Evolutionary conservation across 2,888 invertebrate species (phyloP), one percentile per base, ranked within the genome.

Genomic region (Dryobota labecula): DNA sequence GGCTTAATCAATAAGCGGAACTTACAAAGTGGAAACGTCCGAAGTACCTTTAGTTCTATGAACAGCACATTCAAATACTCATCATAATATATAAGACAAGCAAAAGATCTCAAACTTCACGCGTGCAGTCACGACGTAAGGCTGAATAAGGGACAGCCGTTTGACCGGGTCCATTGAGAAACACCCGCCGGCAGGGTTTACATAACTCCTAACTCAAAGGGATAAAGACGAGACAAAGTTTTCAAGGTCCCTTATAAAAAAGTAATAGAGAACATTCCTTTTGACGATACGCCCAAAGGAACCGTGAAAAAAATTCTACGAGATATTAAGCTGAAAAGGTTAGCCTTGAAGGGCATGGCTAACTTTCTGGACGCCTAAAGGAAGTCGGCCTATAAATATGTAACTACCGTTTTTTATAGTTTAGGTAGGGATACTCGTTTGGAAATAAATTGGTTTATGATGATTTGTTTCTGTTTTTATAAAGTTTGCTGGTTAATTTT

Each of bases 171-270:
- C 53, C 15, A 70, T 63, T 75, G 66, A 69, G 47, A 41, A 41
- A 62, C 36, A 70, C 38, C 64, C 79, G 27, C 47, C 38, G 70
- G 76, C 86, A 49, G 71, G 74, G 76, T 73, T 76, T 51, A 63
- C 67, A 70, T 61, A 73, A 70, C 69, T 78, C 56, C 53, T 41
- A 74, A 75, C 73, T 75, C 74, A 79, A 84, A 86, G 70, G 73
- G 66, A 75, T 79, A 61, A 61, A 69, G 61, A n/a, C 58, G 43
- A 79, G 54, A 68, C 62, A 66, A 80, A 77, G 69, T 86, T 84
- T 86, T 82, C 76, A 84, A 84, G 77, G 75, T 82, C 54, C 63
- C 57, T 63, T 71, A 76, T 75, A 77, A 73, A 84, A 80, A 86
- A 73, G 70, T 76, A 66, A 84, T 70, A 62, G 49, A 71, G 64